phyloP scores from a whole-genome alignment of 2,888 invertebrate species.

The Tanytarsus gracilentus region DNA sequence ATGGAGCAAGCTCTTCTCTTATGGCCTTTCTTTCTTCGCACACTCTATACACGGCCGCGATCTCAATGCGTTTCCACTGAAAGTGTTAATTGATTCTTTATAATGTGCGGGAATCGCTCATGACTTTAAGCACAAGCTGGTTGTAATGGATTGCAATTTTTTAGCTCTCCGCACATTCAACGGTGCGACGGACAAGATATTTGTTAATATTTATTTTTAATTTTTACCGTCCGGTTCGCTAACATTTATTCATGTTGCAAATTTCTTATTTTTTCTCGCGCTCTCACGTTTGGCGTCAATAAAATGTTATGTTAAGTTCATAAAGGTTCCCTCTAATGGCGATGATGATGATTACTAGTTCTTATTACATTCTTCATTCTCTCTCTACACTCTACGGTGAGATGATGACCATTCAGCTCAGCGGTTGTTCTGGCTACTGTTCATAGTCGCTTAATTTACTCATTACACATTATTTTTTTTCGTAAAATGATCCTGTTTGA shows the following conservation, averaged over 20 bases:
- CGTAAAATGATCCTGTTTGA: conserved; percentile 17
- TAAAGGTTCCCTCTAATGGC: too few species aligned
- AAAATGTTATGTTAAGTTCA: background rate
- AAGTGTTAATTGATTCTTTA: conserved; percentile 29
- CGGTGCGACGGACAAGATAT: background rate
- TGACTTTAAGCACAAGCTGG: conserved; percentile 27
- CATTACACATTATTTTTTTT: conserved; percentile 2
- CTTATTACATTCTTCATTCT: background rate
- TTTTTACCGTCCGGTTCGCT: background rate
- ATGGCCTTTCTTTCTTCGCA: conserved; percentile 2
- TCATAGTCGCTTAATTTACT: conserved; percentile 11
- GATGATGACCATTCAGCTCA: background rate
- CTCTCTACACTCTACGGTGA: background rate
- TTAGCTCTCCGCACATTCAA: background rate
- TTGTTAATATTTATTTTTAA: background rate
- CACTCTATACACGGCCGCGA: too few species aligned
- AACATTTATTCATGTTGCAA: background rate
- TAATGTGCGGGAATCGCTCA: conserved; percentile 25
- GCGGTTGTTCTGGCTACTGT: background rate
- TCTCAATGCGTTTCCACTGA: background rate
- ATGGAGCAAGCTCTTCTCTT: background rate
- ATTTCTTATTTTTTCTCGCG: background rate
- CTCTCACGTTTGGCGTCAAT: background rate
- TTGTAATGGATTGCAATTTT: conserved; percentile 23
- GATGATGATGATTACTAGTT: background rate